These are phyloP conservation scores for Crepidodera aurea DNA, from an alignment of 2,888 invertebrate species.

Conservation along the genomic window DNA sequence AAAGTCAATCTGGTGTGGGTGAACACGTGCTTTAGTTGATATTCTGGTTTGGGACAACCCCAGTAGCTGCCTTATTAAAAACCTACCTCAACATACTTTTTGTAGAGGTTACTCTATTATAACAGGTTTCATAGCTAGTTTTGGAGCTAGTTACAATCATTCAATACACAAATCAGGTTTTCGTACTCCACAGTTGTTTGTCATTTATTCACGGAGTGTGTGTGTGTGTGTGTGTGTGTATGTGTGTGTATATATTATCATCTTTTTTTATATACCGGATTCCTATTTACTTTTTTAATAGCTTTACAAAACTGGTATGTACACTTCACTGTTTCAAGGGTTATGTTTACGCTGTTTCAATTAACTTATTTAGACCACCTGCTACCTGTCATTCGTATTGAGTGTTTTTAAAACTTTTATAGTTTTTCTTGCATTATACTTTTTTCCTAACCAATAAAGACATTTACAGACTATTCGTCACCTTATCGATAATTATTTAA, in stretches of 20 bases:
- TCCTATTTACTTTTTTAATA: conserved; percentile 34
- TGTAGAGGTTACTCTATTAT: conserved; percentile 54
- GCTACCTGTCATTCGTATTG: too few species aligned
- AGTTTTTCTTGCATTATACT: too few species aligned
- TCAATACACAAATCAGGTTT: conserved; percentile 55
- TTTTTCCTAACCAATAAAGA: too few species aligned
- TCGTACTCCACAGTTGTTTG: conserved; percentile 38
- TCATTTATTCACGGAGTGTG: conserved; percentile 35
- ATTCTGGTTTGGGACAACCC: conserved; percentile 56
- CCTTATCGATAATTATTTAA: too few species aligned
- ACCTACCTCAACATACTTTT: conserved; percentile 56
- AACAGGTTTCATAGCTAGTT: conserved; percentile 55
- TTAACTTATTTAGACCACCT: background rate
- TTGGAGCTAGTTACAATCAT: conserved; percentile 54
- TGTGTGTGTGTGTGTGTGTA: conserved; percentile 27
- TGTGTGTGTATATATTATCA: conserved; percentile 30
- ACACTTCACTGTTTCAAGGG: conserved; percentile 10
- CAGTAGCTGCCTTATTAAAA: conserved; percentile 53
- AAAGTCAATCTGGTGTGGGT: conserved; percentile 47
- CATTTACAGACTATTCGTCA: too few species aligned
- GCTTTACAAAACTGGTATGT: conserved; percentile 27
- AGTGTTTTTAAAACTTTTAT: too few species aligned
- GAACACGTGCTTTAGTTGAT: conserved; percentile 51
- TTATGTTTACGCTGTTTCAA: conserved; percentile 3
- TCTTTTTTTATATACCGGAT: conserved; percentile 28